Percentiles rank a stretch among this genome's conserved stretches.
Evolutionary conservation across 2,797 vertebrate species (phyloP).

Genomic region (Sus cebifrons): DNA sequence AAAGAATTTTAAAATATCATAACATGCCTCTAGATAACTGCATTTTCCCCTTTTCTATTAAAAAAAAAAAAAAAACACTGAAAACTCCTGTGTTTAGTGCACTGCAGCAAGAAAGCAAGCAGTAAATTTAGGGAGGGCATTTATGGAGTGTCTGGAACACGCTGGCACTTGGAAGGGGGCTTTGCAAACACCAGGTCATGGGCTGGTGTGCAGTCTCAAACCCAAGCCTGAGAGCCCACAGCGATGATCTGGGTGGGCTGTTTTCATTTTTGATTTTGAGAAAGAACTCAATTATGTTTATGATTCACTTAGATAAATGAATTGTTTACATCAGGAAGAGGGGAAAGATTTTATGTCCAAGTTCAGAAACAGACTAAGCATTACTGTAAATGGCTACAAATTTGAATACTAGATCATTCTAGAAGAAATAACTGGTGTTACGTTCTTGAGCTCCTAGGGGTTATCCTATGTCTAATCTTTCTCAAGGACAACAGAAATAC

Average conservation of each 20-base stretch:
- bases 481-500: constrained; percentile 77
- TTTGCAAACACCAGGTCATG: neutral
- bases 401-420: neutral
- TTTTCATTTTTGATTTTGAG: neutral
- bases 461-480: neutral
- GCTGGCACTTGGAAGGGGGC: neutral
- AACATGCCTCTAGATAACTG: constrained; percentile 52
- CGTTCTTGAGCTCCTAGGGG: neutral
- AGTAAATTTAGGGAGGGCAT: constrained; percentile 52
- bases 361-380: constrained; percentile 9
- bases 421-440: neutral
- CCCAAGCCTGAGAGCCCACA: neutral
- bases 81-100: constrained; percentile 30
- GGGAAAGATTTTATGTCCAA: neutral
- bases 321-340: neutral
- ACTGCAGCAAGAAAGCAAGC: constrained; percentile 34
- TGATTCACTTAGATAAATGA: neutral
- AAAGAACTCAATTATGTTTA: constrained; percentile 33
- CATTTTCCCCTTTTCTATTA: constrained; percentile 3
- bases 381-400: neutral
- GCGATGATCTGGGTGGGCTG: neutral
- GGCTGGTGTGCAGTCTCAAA: constrained; percentile 17
- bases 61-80: constrained; percentile 45
- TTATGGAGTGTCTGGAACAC: constrained; percentile 66
- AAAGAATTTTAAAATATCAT: constrained; percentile 36